Percentiles rank a stretch among this genome's conserved stretches.
These are phyloP conservation scores for Dermatophagoides farinae DNA, from an alignment of 1,140 invertebrate genomes.

Conservation along the genomic window DNA sequence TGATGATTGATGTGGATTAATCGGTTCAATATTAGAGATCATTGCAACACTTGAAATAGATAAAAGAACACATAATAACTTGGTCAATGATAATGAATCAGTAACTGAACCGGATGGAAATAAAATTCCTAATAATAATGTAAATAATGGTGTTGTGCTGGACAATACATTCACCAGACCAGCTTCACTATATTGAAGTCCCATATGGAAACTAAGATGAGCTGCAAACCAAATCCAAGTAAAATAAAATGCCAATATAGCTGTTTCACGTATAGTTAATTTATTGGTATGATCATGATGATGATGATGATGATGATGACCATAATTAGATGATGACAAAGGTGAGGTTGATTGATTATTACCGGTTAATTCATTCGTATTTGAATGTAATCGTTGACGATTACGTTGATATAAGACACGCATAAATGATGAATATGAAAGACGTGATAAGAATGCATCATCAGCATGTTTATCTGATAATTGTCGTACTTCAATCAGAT, in stretches of 20 bases:
- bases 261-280: background rate
- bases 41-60: conserved; percentile 52
- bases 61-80: conserved; percentile 50
- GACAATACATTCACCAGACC: conserved; percentile 56
- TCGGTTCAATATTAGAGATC: conserved; percentile 16
- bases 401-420: background rate
- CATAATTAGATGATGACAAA: background rate
- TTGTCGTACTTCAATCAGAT: conserved; percentile 45
- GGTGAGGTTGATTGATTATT: no score
- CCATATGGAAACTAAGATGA: conserved; percentile 58
- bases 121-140: conserved; percentile 50
- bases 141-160: conserved; percentile 61
- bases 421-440: conserved; percentile 41
- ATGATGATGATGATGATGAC: no score
- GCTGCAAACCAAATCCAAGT: conserved; percentile 45
- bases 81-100: conserved; percentile 56
- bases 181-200: conserved; percentile 47
- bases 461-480: conserved; percentile 43
- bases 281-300: background rate
- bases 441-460: conserved; percentile 54
- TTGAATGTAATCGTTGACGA: background rate
- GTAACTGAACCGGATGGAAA: conserved; percentile 47
- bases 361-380: background rate
- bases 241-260: conserved; percentile 5
- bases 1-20: background rate